phyloP scores from a whole-genome alignment of 2,888 invertebrate species.

The Anodontia alba region DNA sequence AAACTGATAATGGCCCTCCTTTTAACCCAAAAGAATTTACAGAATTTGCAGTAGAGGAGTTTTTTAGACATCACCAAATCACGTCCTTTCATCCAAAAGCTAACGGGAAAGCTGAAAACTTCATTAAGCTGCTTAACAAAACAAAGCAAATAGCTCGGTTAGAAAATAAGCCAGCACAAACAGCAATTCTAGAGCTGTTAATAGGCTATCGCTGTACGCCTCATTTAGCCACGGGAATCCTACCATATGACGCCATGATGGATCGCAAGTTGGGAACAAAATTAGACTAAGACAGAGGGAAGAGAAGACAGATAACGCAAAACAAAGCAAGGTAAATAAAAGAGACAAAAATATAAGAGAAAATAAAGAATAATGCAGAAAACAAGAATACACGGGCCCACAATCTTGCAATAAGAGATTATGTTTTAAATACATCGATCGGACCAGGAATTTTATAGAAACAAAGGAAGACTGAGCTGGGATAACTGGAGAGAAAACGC shows the following conservation, averaged over 20 bases:
- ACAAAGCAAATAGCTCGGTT: background rate
- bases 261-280: too few relatives aligned
- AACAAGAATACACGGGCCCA: background rate
- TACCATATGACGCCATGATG: too few relatives aligned
- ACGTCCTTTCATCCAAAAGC: too few relatives aligned
- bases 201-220: too few relatives aligned
- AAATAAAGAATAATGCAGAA: conserved; percentile 2
- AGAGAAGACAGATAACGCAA: background rate
- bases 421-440: too few relatives aligned
- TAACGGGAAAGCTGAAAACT: too few relatives aligned
- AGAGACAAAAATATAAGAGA: conserved; percentile 1
- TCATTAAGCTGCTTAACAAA: too few relatives aligned
- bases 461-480: too few relatives aligned
- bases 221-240: background rate
- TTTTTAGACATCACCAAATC: background rate
- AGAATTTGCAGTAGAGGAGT: background rate
- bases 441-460: too few relatives aligned
- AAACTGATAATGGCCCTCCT: background rate
- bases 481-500: too few relatives aligned
- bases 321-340: too few relatives aligned
- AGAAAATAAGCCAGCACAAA: background rate
- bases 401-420: background rate
- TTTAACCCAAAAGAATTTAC: conserved; percentile 10
- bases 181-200: too few relatives aligned
- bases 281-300: background rate